Base-by-base conservation (phyloP, 1,140 invertebrate genomes). In the Aphaenogaster floridana region DNA sequence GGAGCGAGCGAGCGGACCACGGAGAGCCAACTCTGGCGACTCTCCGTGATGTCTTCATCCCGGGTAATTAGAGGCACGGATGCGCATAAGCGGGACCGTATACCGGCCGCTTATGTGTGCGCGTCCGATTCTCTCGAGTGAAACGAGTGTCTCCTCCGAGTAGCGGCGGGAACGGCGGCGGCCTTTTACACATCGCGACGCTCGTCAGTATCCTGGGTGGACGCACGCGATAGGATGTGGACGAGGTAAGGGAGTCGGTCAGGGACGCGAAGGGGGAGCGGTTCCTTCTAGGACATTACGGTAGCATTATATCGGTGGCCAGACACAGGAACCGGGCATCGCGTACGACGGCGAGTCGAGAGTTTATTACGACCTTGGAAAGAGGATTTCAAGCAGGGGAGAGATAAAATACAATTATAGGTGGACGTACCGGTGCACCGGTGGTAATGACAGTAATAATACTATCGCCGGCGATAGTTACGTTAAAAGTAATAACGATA, bases 51-150 rank as follows among this genome's bases (percentile, higher is more conserved):
- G 90, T 91, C 89, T 91, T 91, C 89, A 91, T 91, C 66, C 85
- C 39, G 79, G 90, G 76, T 91, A 91, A 91, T 91, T 91, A 91
- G 90, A 91, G 89, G 89, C 90, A 89, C 80, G 89, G 87, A 91
- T 89, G 87, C 78, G 68, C 90, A 89, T 89, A 91, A 91, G 84
- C 90, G 63, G 81, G 81, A 88, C 17, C 88, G 74, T 85, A 79
- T 79, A 52, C 50, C 21, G 64, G 5, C 1, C 45, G 83, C 54
- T 45, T 83, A 21, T 74, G 68, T 61, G 69, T 36, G 80, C 52
- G 42, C 74, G 72, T 69, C n/a, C 68, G 88, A 84, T 78, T 88
- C 86, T 88, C 84, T 77, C 79, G 66, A 90, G 76, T 80, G 89
- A 89, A 91, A 87, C 90, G 79, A 86, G 86, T 86, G 87, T 91